Conservation (phyloP, 2,113 vertebrate genomes). For the Nibea coibor region DNA sequence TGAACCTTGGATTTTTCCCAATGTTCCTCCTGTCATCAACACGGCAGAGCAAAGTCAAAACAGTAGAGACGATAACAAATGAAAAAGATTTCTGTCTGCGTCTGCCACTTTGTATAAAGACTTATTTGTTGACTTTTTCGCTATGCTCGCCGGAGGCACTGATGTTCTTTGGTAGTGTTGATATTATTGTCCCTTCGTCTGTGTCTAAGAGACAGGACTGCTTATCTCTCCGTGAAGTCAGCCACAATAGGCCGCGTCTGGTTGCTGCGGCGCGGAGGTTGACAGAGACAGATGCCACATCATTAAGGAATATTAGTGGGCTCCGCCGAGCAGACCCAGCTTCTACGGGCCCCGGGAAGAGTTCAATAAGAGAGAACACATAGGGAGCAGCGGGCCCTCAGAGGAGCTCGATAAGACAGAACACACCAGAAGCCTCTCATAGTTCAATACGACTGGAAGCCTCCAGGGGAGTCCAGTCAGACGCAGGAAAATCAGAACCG, state of each 20-base stretch:
- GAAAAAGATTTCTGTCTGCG: constrained; percentile 38
- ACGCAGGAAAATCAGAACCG: constrained; percentile 27
- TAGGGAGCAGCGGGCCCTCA: constrained; percentile 51
- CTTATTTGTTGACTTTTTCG: constrained; percentile 66
- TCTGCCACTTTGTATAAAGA: constrained; percentile 43
- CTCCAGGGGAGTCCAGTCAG: constrained; percentile 56
- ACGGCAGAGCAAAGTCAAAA: constrained; percentile 42
- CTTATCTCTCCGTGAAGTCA: constrained; percentile 82
- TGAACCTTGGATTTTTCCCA: constrained; percentile 19
- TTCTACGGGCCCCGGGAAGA: constrained; percentile 74
- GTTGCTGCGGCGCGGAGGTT: constrained; percentile 63
- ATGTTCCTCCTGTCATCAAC: constrained; percentile 31
- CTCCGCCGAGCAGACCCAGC: constrained; percentile 76
- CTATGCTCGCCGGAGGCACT: constrained; percentile 34
- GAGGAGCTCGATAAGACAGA: constrained; percentile 69
- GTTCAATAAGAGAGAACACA: constrained; percentile 81
- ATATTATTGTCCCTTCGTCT: constrained; percentile 66
- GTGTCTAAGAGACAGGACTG: constrained; percentile 70
- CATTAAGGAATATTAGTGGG: constrained; percentile 88
- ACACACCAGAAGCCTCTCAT: constrained; percentile 59
- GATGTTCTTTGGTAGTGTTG: constrained; percentile 46
- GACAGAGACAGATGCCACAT: constrained; percentile 87
- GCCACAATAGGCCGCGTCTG: constrained; percentile 75
- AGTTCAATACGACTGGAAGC: constrained; percentile 52
- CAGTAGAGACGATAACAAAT: constrained; percentile 41